Base-by-base conservation (phyloP, 2,888 invertebrate species). In the Ceraclea dissimilis region DNA sequence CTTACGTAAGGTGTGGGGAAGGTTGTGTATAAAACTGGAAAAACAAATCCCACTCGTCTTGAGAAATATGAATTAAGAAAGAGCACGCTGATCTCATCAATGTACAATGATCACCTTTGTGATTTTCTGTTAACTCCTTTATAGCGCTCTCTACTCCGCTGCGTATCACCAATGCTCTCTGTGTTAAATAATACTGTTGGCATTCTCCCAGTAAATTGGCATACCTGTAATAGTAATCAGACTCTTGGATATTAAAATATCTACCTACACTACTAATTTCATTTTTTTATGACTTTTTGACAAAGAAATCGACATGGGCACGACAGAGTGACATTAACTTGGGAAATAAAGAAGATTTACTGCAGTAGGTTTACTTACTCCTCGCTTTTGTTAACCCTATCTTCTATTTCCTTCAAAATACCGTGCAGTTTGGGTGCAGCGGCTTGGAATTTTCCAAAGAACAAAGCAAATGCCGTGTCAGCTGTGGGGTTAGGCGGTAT, bases 361-460 rank as follows among this genome's bases (percentile, higher is more conserved):
- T n/a, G n/a, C n/a, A n/a, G n/a, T n/a, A n/a, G n/a, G n/a, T n/a
- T 18, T 46, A 78, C 82, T 77, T 75, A 93, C 81, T 92, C 91
- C 39, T 83, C 75, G 68, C 84, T 85, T 59, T 78, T 81, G 51
- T 85, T 83, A 0, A 86, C 78, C 53, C 93, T 80, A 1, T 80
- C 76, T 71, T 97, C 96, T 21, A 97, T 79, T 65, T 93, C 84
- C 59, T 84, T 82, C 46, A 95, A 86, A 8, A 97, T 81, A 57
- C 84, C 81, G 65, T 84, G 88, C 1, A 95, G 80, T 68, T 92
- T 89, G 0, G 88, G 85, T 0, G 96, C 87, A n/a, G 91, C 88
- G 0, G 92, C 88, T 69, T 95, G 91, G 70, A 97, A 98, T 73
- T 94, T 93, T 0, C 96, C 96, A 68, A 97, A 98, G 67, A 93